Conservation (phyloP, 2,888 invertebrate genomes). For the Sepiola atlantica region DNA sequence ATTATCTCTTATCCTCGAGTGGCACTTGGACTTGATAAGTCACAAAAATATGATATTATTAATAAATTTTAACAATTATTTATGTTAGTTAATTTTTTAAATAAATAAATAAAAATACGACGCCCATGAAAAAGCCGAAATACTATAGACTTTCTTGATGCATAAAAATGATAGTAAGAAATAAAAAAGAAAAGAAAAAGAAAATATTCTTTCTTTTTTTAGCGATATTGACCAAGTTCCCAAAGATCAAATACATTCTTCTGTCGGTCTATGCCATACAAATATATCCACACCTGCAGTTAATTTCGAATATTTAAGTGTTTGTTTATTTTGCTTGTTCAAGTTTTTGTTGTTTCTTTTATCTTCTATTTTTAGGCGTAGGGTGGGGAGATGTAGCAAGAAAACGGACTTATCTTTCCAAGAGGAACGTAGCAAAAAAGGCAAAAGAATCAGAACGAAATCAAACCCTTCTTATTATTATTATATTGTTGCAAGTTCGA, state of each 20-base stretch:
- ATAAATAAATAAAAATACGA: too few species aligned
- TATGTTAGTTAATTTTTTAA: too few species aligned
- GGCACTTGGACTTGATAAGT: too few species aligned
- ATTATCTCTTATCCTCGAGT: too few species aligned
- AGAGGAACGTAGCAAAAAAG: background rate
- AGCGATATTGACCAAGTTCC: background rate
- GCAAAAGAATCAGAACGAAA: background rate
- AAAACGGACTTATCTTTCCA: background rate
- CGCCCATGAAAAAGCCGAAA: too few species aligned
- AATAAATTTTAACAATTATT: too few species aligned
- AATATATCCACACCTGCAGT: background rate
- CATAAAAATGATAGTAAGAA: too few species aligned
- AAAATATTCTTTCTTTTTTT: too few species aligned
- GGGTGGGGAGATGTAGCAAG: background rate
- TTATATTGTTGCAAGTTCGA: constrained; percentile 32
- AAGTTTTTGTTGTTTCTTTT: background rate
- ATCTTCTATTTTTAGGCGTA: background rate
- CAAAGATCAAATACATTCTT: background rate
- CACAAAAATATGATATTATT: too few species aligned
- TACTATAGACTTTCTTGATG: too few species aligned
- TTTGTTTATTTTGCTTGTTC: background rate
- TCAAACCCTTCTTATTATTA: background rate
- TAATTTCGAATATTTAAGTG: background rate
- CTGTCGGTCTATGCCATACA: background rate
- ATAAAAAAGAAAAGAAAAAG: too few species aligned